Evolutionary conservation across 1,140 invertebrate genomes (phyloP), one percentile per base, ranked within the genome.

Genomic region (Macrocentrus cingulum): DNA sequence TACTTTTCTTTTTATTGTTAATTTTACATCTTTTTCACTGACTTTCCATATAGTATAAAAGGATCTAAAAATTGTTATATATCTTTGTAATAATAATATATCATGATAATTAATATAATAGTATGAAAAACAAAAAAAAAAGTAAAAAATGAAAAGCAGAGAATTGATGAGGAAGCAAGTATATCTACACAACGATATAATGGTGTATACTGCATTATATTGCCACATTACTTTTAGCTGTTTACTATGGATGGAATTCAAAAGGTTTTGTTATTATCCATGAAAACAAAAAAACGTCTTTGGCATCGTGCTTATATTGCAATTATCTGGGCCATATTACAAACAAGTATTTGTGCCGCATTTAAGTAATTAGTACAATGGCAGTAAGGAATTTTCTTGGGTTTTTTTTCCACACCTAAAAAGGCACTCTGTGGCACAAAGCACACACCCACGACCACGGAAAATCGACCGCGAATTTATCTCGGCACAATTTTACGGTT

Each of bases 291-390:
- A 39, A 45, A 67, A 68, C 70, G 71, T 79, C 77, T 79, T 79
- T 79, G 77, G 77, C 71, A 78, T 76, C 66, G 66, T 58, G 60
- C 69, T 64, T 62, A 72, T 75, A 75, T 74, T 75, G 68, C 67
- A 68, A 64, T 66, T 57, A 56, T 36, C 59, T 52, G 59, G 61
- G 63, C 59, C 61, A 63, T 56, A n/a, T 60, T 59, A 22, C 37
- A 49, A 52, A 13, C 54, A 62, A 61, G 60, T 56, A 58, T 48
- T 55, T 11, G 34, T 32, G 32, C 18, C 5, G 6, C 20, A 23
- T n/a, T 23, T 48, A 25, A 29, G 9, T 29, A 9, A 29, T 29
- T 29, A 29, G 9, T 29, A 5, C 25, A 29, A 29, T 29, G 25
- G 25, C 9, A 29, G 25, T 29, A 29, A 29, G 4, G 4, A 29